Evolutionary conservation across 2,797 vertebrate species (phyloP).

Genomic region (Chaenodraco wilsoni): DNA sequence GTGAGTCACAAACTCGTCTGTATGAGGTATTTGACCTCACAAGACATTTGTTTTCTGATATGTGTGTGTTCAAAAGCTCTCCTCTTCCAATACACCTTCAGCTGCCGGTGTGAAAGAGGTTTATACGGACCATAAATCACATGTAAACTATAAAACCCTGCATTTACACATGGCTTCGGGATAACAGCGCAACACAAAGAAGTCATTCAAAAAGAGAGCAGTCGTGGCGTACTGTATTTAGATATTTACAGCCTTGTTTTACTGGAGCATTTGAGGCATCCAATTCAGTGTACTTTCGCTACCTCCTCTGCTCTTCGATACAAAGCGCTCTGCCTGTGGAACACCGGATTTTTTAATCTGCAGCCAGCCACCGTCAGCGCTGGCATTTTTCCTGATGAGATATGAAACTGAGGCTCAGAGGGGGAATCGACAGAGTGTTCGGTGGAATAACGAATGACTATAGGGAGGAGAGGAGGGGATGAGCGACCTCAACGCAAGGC

Average conservation of each 20-base stretch:
- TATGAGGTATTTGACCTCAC: no score
- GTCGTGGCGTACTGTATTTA: slow-evolving; percentile 20
- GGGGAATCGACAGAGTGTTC: slow-evolving; percentile 77
- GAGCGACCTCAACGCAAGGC: neutral
- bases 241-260: slow-evolving; percentile 50
- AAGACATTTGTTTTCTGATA: no score
- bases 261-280: slow-evolving; percentile 37
- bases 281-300: slow-evolving; percentile 6
- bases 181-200: slow-evolving; percentile 4
- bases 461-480: slow-evolving; percentile 29
- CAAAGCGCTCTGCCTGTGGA: slow-evolving; percentile 38
- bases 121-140: neutral
- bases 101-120: no score
- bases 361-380: slow-evolving; percentile 61
- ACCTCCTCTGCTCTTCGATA: slow-evolving; percentile 11
- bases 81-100: no score
- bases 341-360: slow-evolving; percentile 67
- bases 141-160: neutral
- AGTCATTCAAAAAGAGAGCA: slow-evolving; percentile 10
- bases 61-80: no score
- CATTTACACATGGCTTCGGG: slow-evolving; percentile 5
- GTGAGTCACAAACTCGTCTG: no score
- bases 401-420: slow-evolving; percentile 78
- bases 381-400: slow-evolving; percentile 81
- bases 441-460: slow-evolving; percentile 81